A percentile compares a stretch with the other conserved stretches of the same genome.
Evolutionary conservation across 2,888 invertebrate species (phyloP).

Genomic region (Netelia virgata): DNA sequence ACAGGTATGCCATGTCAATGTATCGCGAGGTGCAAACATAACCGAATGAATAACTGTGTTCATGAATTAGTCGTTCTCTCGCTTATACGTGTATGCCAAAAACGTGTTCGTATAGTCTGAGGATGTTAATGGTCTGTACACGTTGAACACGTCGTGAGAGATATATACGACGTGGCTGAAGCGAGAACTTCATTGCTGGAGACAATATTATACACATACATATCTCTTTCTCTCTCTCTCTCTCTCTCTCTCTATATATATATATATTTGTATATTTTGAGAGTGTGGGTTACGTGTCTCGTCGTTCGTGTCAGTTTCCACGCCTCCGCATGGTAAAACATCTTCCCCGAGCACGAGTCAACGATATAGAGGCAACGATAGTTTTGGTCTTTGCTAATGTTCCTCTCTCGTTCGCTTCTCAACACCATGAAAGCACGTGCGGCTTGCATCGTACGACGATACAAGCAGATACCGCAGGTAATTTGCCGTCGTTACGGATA

Average conservation of each 20-base stretch:
- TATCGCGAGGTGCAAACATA: slow-evolving; percentile 21
- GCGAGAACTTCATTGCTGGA: slow-evolving; percentile 48
- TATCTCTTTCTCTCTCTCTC: no score
- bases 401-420: slow-evolving; percentile 38
- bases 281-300: neutral
- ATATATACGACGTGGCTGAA: slow-evolving; percentile 44
- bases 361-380: slow-evolving; percentile 6
- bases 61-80: slow-evolving; percentile 46
- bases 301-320: slow-evolving; percentile 41
- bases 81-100: slow-evolving; percentile 7
- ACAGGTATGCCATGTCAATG: neutral
- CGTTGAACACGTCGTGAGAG: slow-evolving; percentile 1
- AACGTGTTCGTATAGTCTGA: slow-evolving; percentile 24
- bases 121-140: slow-evolving; percentile 38
- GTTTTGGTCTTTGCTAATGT: slow-evolving; percentile 26
- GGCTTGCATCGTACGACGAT: slow-evolving; percentile 47
- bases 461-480: slow-evolving; percentile 72
- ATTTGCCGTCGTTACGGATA: slow-evolving; percentile 74
- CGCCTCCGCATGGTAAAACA: slow-evolving; percentile 51
- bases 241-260: no score
- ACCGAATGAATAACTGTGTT: slow-evolving; percentile 45
- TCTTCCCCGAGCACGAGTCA: slow-evolving; percentile 15
- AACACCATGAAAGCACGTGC: slow-evolving; percentile 15
- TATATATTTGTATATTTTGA: neutral
- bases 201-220: neutral